These are phyloP conservation scores for Corythoichthys haematopterus DNA, from an alignment of 2,113 vertebrate genomes.

Conservation along the genomic window DNA sequence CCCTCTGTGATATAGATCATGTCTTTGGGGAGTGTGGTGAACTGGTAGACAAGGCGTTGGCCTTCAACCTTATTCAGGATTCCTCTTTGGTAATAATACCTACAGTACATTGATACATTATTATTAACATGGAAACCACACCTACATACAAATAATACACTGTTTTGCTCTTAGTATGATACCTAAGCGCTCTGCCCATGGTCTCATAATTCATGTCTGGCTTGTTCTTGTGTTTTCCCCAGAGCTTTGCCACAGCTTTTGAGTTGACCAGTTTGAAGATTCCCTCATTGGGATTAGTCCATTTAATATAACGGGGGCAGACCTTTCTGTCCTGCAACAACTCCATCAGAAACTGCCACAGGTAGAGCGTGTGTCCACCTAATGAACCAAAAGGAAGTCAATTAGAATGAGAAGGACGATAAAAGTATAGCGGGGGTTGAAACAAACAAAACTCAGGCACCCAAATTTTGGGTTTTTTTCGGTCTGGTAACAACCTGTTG, in stretches of 20 bases:
- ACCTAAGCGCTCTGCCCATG: slow-evolving; percentile 98
- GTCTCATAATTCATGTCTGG: slow-evolving; percentile 99
- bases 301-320: slow-evolving; percentile 96
- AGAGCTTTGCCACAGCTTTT: slow-evolving; percentile 90
- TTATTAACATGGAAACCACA: slow-evolving; percentile 2
- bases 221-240: slow-evolving; percentile 99
- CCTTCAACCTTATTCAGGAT: slow-evolving; percentile 98
- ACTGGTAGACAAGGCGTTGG: slow-evolving; percentile 95
- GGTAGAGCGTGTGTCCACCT: slow-evolving; percentile 92
- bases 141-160: neutral
- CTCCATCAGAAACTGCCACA: slow-evolving; percentile 96
- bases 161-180: neutral
- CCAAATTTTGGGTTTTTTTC: no score
- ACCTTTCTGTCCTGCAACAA: slow-evolving; percentile 92
- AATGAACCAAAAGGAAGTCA: slow-evolving; percentile 19
- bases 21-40: slow-evolving; percentile 94
- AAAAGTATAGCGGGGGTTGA: no score
- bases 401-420: neutral
- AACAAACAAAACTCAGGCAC: no score
- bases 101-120: slow-evolving; percentile 46
- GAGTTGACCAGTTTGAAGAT: slow-evolving; percentile 98
- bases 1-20: slow-evolving; percentile 89
- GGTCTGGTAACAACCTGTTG: no score
- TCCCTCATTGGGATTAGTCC: slow-evolving; percentile 90
- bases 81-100: slow-evolving; percentile 98